These are phyloP conservation scores for Oreonectes daqikongensis DNA, from an alignment of 2,797 vertebrate genomes.

Conservation along the genomic window DNA sequence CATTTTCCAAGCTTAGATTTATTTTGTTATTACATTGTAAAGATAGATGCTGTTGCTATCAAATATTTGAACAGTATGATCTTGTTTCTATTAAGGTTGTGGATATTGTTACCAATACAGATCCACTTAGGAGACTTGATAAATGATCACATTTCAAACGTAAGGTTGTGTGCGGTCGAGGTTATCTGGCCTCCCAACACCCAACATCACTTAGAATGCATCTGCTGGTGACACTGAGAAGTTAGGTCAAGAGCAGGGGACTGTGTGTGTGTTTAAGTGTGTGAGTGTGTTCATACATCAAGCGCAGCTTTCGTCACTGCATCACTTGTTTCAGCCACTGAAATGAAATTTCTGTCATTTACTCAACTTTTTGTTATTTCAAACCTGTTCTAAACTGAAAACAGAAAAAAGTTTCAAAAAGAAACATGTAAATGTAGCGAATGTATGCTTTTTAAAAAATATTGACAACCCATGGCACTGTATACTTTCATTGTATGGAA, in stretches of 20 bases:
- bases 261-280: not conserved
- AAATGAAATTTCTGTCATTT: not conserved
- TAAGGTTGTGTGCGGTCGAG: slow-evolving; percentile 7
- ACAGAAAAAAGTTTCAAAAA: too few relatives aligned
- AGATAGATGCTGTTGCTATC: slow-evolving; percentile 10
- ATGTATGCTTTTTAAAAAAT: too few relatives aligned
- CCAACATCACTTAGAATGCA: slow-evolving; percentile 32
- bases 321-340: not conserved
- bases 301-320: not conserved
- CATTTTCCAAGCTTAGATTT: slow-evolving; percentile 3
- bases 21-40: slow-evolving; percentile 5
- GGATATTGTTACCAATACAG: slow-evolving; percentile 37
- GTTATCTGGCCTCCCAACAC: slow-evolving; percentile 12
- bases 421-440: too few relatives aligned
- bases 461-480: too few relatives aligned
- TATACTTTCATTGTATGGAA: too few relatives aligned
- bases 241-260: not conserved
- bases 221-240: slow-evolving; percentile 55
- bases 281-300: not conserved
- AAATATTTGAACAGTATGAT: not conserved
- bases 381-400: too few relatives aligned
- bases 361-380: not conserved
- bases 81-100: slow-evolving; percentile 1
- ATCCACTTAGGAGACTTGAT: slow-evolving; percentile 15
- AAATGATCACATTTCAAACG: slow-evolving; percentile 7